These are phyloP conservation scores for Campylorhamphus procurvoides DNA, from an alignment of 2,113 vertebrate genomes.

Conservation along the genomic window DNA sequence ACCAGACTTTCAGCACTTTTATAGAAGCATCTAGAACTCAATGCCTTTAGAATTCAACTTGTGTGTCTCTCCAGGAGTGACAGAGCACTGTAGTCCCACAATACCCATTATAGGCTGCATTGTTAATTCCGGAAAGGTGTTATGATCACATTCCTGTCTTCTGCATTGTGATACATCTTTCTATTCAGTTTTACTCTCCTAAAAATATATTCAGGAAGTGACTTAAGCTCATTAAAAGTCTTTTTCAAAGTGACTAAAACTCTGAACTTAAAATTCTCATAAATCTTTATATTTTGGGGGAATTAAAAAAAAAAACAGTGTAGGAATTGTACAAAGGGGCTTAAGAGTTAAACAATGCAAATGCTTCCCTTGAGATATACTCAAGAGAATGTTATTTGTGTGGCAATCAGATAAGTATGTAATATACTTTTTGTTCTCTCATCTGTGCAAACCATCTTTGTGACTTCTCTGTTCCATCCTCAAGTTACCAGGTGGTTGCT, in stretches of 20 bases:
- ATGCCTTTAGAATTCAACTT: neutral
- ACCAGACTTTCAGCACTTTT: neutral
- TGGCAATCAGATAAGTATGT: neutral
- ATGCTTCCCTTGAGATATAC: neutral
- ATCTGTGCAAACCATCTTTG: neutral
- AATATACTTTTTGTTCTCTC: neutral
- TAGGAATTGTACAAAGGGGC: neutral
- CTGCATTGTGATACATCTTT: neutral
- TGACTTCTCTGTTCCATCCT: neutral
- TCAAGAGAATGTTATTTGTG: neutral
- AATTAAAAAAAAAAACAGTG: neutral
- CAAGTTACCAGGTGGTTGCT: neutral
- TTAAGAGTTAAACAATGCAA: neutral
- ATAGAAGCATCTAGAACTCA: neutral
- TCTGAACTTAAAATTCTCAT: neutral
- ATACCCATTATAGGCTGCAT: neutral
- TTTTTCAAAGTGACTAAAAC: neutral
- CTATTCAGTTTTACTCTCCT: neutral
- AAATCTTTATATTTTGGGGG: neutral
- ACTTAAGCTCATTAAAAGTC: neutral
- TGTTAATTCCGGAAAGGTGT: neutral
- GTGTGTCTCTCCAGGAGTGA: neutral
- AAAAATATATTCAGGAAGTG: neutral
- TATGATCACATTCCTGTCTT: neutral
- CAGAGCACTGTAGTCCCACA: accelerated